phyloP scores from a whole-genome alignment of 2,113 vertebrate species.

The Pomatorhinus ruficollis region DNA sequence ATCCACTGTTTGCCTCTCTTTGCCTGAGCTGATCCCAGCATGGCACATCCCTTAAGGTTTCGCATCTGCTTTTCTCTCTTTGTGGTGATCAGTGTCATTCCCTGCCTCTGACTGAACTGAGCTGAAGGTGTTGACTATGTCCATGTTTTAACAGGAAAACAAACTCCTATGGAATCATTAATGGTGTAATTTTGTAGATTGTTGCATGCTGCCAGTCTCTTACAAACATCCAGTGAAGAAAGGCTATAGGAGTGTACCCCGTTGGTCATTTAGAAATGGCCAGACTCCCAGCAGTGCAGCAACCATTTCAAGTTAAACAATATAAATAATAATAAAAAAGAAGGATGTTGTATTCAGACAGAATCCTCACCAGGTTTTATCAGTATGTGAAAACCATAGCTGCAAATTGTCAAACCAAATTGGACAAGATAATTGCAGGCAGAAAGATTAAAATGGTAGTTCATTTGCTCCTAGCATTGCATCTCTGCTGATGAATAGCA shows the following conservation, averaged over 20 bases:
- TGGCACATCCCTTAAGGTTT: neutral
- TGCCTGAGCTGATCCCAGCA: neutral
- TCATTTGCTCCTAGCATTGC: neutral
- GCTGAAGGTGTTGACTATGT: neutral
- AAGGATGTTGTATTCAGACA: neutral
- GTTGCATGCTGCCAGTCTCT: neutral
- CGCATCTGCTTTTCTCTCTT: neutral
- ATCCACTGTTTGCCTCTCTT: neutral
- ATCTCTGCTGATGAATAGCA: neutral
- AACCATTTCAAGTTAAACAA: neutral
- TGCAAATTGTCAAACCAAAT: neutral
- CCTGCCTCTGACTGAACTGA: neutral
- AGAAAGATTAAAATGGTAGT: neutral
- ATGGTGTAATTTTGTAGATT: neutral
- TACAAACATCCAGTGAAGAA: neutral
- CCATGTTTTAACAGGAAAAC: neutral
- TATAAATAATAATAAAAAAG: neutral
- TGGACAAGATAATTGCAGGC: neutral
- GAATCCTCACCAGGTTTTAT: neutral
- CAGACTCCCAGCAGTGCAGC: neutral
- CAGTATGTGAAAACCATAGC: neutral
- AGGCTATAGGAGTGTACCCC: neutral
- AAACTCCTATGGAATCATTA: neutral
- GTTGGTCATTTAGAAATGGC: neutral
- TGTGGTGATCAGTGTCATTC: neutral